Conservation (phyloP, 2,797 vertebrate genomes). For the Orestias chungarensis region DNA sequence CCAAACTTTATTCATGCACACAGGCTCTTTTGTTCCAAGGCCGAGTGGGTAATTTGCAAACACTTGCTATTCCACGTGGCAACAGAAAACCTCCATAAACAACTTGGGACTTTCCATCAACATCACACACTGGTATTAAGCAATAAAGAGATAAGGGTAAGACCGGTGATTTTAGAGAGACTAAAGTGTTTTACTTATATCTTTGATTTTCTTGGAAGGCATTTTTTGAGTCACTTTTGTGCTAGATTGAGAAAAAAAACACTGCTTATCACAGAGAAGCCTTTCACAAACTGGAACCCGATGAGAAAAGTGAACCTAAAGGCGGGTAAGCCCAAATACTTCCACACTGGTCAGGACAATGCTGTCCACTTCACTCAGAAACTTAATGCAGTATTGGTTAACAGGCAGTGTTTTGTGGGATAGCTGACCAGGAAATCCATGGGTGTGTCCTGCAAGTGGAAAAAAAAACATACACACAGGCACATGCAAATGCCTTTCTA, state of each 20-base stretch:
- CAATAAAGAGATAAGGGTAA: not conserved
- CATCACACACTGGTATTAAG: constrained; percentile 9
- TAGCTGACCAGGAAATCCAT: constrained; percentile 56
- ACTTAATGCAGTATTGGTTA: constrained; percentile 29
- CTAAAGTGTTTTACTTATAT: not conserved
- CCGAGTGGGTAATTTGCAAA: constrained; percentile 33
- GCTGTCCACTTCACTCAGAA: constrained; percentile 26
- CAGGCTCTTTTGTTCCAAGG: constrained; percentile 48
- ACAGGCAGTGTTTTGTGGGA: constrained; percentile 52
- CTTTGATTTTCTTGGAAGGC: not conserved
- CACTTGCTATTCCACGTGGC: constrained; percentile 31
- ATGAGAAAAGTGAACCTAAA: constrained; percentile 6
- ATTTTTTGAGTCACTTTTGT: not conserved
- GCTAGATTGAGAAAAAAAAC: constrained; percentile 2
- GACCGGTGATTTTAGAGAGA: not conserved
- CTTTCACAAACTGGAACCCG: constrained; percentile 2
- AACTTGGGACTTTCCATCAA: constrained; percentile 47
- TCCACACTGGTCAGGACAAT: constrained; percentile 12
- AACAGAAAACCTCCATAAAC: constrained; percentile 32
- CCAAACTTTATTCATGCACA: constrained; percentile 21
- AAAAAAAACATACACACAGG: constrained; percentile 66
- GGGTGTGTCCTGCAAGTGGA: constrained; percentile 68
- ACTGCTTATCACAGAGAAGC: not conserved
- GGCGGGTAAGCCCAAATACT: constrained; percentile 5
- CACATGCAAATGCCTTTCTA: constrained; percentile 75